Base-by-base conservation (phyloP, 2,888 invertebrate genomes). In the Polydrusus tereticollis region DNA sequence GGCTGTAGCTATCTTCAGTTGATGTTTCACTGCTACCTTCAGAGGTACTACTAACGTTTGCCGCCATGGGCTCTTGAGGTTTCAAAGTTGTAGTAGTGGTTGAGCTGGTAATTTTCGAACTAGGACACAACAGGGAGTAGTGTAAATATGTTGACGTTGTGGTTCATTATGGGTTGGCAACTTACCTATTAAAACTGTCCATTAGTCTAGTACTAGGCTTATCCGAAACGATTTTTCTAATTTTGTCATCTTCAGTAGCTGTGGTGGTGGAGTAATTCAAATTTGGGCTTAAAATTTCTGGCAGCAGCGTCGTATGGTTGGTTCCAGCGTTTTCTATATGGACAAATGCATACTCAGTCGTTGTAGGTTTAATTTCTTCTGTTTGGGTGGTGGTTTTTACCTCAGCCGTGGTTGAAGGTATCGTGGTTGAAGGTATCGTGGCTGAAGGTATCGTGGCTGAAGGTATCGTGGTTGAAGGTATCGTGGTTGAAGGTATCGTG, bases 1-100 rank as follows among this genome's bases (percentile, higher is more conserved):
- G 23, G 80, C 83, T 23, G 83, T 85, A 29, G 82, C 84, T 65
- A 38, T 78, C 75, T 5, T 77, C 21, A 83, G 86, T 45, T 80
- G 86, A 18, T 77, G 80, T 60, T n/a, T 59, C 67, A 47, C 12
- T 14, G 16, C 33, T 33, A 18, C 50, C 18, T 8, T 47, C 63
- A 29, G 59, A 58, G 0, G 59, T 60, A 1, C 18, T 26, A 12
- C 10, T 36, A 52, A 20, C 50, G n/a, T 69, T 59, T 45, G 21
- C 18, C n/a, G 36, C 47, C 21, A 45, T 20, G 16, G 38, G 41
- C 47, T 43, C 45, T 14, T 10, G 6, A 8, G 29, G 20, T 62
- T 29, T 55, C 29, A 36, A n/a, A 5, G 8, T 23, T 38, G 41
- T 41, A n/a, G 6, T 38, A 16, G 29, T 18, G 12, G 16, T 21